Conservation (phyloP, 2,113 vertebrate species). For the Bungarus multicinctus region DNA sequence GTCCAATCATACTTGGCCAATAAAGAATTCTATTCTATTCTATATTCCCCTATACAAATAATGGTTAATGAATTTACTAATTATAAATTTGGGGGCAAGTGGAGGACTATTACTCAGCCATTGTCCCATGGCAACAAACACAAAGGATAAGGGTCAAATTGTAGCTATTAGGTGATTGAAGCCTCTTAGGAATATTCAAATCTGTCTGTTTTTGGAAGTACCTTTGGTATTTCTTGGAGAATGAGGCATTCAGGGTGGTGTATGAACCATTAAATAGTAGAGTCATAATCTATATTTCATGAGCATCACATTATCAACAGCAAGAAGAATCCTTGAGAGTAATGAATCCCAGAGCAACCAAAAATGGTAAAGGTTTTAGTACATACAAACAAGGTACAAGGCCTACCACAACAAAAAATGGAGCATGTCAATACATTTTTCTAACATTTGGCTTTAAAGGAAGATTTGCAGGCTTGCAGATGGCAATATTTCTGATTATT, state of each 20-base stretch:
- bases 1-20: no score
- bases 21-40: no score
- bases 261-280: neutral
- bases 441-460: neutral
- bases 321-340: neutral
- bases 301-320: slow-evolving; percentile 1
- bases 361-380: slow-evolving; percentile 4
- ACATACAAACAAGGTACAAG: neutral
- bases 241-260: neutral
- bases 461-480: neutral
- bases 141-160: slow-evolving; percentile 17
- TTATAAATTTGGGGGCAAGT: neutral
- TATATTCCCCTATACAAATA: neutral
- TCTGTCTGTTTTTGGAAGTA: slow-evolving; percentile 3
- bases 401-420: neutral
- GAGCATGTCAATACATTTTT: neutral
- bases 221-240: slow-evolving; percentile 3
- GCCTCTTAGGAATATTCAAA: slow-evolving; percentile 10
- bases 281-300: slow-evolving; percentile 6
- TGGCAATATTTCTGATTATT: neutral
- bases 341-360: neutral
- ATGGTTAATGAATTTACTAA: neutral
- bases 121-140: neutral
- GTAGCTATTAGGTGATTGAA: slow-evolving; percentile 3
- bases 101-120: neutral